Evolutionary conservation across 2,888 invertebrate species (phyloP).

Genomic region (Thecophora atra): DNA sequence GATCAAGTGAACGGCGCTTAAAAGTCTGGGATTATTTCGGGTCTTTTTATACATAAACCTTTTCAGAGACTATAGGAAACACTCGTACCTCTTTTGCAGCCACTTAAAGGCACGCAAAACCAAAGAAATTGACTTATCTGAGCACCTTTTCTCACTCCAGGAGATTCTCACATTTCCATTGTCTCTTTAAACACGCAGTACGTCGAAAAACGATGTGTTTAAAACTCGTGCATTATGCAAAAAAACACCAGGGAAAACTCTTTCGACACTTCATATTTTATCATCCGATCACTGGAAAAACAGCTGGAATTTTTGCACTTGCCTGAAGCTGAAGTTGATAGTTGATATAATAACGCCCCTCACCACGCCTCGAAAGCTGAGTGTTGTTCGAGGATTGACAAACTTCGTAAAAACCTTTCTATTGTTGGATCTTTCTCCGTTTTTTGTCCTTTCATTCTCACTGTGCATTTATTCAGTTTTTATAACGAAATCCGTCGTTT

Average conservation of each 20-base stretch:
- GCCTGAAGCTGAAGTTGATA: background rate
- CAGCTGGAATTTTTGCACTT: constrained; percentile 13
- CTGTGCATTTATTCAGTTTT: no score
- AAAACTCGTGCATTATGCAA: background rate
- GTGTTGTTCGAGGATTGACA: background rate
- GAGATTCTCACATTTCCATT: constrained; percentile 2
- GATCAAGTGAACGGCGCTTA: constrained; percentile 7
- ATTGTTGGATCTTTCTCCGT: no score
- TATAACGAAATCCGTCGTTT: no score
- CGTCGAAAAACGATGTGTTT: background rate
- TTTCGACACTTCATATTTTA: constrained; percentile 7
- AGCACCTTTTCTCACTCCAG: background rate
- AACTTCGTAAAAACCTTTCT: no score
- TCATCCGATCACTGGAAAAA: constrained; percentile 6
- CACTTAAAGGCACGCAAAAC: constrained; percentile 11
- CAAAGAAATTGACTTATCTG: constrained; percentile 7
- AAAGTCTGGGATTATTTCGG: constrained; percentile 5
- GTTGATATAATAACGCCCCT: background rate
- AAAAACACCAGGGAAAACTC: background rate
- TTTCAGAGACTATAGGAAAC: background rate
- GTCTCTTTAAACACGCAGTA: background rate
- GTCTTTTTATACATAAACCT: background rate
- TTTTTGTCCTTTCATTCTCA: no score
- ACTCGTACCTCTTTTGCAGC: background rate
- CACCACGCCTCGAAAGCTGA: background rate